phyloP scores from a whole-genome alignment of 2,113 vertebrate genomes.

The Ibidorhyncha struthersii region DNA sequence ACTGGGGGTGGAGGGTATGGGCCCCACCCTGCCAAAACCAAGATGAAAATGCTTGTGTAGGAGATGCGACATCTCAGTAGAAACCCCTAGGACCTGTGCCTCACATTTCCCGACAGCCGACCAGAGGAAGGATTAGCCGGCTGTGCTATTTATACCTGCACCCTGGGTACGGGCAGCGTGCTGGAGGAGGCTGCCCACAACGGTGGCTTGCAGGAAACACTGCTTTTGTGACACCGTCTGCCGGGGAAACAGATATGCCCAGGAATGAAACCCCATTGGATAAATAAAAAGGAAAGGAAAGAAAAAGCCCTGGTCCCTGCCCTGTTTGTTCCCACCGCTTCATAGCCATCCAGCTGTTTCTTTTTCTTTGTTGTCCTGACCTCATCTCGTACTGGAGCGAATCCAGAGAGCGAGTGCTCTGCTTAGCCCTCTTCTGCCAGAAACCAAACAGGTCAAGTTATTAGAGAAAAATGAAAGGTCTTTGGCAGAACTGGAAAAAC shows the following conservation, averaged over 20 bases:
- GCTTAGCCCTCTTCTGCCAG: constrained; percentile 54
- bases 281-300: constrained; percentile 30
- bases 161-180: neutral
- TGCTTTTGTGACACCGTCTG: neutral
- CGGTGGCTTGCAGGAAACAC: neutral
- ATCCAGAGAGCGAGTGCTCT: constrained; percentile 46
- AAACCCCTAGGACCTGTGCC: neutral
- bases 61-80: neutral
- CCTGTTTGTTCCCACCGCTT: constrained; percentile 47
- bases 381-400: constrained; percentile 42
- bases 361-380: constrained; percentile 51
- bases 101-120: neutral
- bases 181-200: neutral
- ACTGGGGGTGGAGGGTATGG: neutral
- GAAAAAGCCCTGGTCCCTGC: neutral
- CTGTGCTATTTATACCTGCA: constrained; percentile 3
- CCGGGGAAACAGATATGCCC: neutral
- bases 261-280: neutral
- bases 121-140: neutral
- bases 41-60: neutral
- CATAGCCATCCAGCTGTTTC: constrained; percentile 32
- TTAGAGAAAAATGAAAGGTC: constrained; percentile 65
- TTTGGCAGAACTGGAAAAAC: constrained; percentile 68
- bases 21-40: neutral
- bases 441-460: constrained; percentile 71